Evolutionary conservation across 2,797 vertebrate genomes (phyloP).

Genomic region (Channa striata): DNA sequence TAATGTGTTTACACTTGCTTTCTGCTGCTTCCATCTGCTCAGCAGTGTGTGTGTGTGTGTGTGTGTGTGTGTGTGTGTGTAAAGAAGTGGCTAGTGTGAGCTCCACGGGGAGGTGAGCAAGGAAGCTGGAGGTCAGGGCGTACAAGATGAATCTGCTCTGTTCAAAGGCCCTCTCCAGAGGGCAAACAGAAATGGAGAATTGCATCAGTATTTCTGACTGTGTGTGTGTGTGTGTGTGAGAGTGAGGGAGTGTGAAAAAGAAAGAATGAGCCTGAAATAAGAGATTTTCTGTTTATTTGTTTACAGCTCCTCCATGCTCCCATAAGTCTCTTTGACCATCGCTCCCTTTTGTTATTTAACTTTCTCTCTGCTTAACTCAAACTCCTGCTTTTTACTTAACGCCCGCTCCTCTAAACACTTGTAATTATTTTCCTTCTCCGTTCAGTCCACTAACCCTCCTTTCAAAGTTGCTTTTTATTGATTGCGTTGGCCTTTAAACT

Average conservation of each 20-base stretch:
- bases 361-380: conserved; percentile 38
- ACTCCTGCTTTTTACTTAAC: background rate
- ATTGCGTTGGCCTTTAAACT: conserved; percentile 17
- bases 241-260: conserved; percentile 8
- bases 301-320: conserved; percentile 72
- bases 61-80: conserved; percentile 27
- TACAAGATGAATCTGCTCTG: conserved; percentile 71
- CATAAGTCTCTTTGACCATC: conserved; percentile 54
- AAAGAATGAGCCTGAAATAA: conserved; percentile 54
- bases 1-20: conserved; percentile 45
- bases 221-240: conserved; percentile 24
- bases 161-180: conserved; percentile 73
- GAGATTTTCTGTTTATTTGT: conserved; percentile 78
- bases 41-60: conserved; percentile 1
- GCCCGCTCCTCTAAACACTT: conserved; percentile 4
- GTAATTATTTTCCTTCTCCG: conserved; percentile 15
- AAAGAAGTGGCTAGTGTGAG: conserved; percentile 49
- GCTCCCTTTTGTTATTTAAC: conserved; percentile 39
- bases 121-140: conserved; percentile 66
- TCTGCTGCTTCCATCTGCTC: conserved; percentile 28
- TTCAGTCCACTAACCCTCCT: background rate
- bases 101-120: conserved; percentile 64
- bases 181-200: conserved; percentile 72
- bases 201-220: conserved; percentile 62
- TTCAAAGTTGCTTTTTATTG: conserved; percentile 6